These are phyloP conservation scores for Phlogophora meticulosa DNA, from an alignment of 2,888 invertebrate species.

Conservation along the genomic window DNA sequence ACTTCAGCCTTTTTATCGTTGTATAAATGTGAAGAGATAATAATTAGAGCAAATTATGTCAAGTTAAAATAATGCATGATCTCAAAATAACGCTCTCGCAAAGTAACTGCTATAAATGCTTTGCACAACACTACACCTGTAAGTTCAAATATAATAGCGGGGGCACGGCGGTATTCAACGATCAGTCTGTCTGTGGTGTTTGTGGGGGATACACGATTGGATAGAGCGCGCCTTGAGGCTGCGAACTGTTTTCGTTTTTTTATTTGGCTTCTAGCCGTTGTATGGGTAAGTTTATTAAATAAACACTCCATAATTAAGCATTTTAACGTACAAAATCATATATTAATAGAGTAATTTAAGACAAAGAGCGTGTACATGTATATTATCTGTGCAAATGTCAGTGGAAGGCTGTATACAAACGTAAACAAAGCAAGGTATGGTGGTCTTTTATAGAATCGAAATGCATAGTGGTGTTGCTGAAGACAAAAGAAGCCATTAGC, in stretches of 20 bases:
- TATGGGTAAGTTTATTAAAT: constrained; percentile 87
- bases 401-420: constrained; percentile 50
- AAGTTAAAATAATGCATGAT: no score
- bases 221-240: constrained; percentile 85
- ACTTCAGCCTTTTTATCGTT: no score
- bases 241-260: constrained; percentile 89
- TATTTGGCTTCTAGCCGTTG: constrained; percentile 92
- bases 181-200: constrained; percentile 86
- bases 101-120: constrained; percentile 29
- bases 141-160: constrained; percentile 80
- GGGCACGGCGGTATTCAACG: constrained; percentile 77
- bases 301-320: constrained; percentile 36
- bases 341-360: constrained; percentile 16
- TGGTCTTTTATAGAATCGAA: constrained; percentile 46
- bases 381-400: constrained; percentile 53
- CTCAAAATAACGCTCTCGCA: constrained; percentile 1
- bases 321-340: constrained; percentile 26
- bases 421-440: constrained; percentile 60
- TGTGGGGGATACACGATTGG: constrained; percentile 76
- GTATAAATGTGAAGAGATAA: no score
- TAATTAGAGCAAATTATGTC: no score
- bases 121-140: constrained; percentile 66
- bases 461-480: background rate
- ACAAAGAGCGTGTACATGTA: constrained; percentile 61
- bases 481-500: background rate